Evolutionary conservation across 2,797 vertebrate genomes (phyloP), one percentile per base, ranked within the genome.

Genomic region (Apogon hyalosoma): DNA sequence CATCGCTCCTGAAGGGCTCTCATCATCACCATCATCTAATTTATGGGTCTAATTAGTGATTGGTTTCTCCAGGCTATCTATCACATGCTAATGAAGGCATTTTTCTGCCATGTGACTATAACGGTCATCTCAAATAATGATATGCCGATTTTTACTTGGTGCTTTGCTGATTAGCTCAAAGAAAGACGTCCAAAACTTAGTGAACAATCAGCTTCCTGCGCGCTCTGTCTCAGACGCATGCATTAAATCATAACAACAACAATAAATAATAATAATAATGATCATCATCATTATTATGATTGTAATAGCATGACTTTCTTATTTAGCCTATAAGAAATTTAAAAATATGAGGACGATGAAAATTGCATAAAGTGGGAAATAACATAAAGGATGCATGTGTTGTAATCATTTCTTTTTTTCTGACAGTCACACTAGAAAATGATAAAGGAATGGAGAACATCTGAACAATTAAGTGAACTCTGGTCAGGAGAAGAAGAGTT

Each of bases 31-130:
- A 77, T 80, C 64, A 62, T 76, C 82, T 86, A 79, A 87, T 90
- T 87, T 92, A 94, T 94, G 90, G 87, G 90, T 90, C 93, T 95
- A 97, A 97, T 98, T 96, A 97, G 95, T 96, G 96, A 96, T 97
- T 90, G 93, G 92, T 94, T 94, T 94, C 93, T 75, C 69, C 31
- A 24, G 55, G 45, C 55, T 57, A 28, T 83, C 75, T 92, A 93
- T 94, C 93, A 93, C 92, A 97, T 96, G 95, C 94, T 96, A 98
- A 98, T 98, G 94, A 97, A 94, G 59, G 93, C 94, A 94, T 94
- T 93, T 94, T 93, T 94, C 92, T 93, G 92, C 90, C 86, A 90
- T 90, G 64, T 79, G 92, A 95, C 95, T 96, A 95, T 94, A 96
- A 95, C 91, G 94, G 95, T 95, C 95, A 96, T 95, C 93, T 95